Evolutionary conservation across 2,797 vertebrate genomes (phyloP), one percentile per base, ranked within the genome.

Genomic region (Esox masquinongy): DNA sequence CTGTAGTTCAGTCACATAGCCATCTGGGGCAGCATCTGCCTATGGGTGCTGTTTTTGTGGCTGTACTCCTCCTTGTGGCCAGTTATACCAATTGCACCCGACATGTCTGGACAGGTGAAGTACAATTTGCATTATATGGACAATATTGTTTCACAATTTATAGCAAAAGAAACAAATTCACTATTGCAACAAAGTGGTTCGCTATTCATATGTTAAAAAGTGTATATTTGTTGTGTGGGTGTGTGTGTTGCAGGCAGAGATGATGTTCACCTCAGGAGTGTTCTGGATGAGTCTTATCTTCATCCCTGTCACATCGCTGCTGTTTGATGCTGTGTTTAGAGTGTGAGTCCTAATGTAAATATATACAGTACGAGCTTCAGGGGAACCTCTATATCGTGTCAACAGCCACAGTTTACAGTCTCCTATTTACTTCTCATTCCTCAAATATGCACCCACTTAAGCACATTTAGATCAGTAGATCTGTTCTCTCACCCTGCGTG

Each of bases 91-190:
- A 92, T 99, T 91, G 98, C 98, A 83, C 97, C 98, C 0, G 97
- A 99, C 89, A 99, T 99, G 97, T 99, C 97, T 64, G 98, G 98
- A 94, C 95, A 99, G 97, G 98, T 99, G 97, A 94, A 47, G 56
- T 61, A 24, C n/a, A 26, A 26, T 61, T 9, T 61, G n/a, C 56
- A 26, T 61, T 14, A 9, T 3, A n/a, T 4, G 56, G 22, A 24
- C 19, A n/a, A 56, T n/a, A 8, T 8, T 59, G 56, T 22, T 24
- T 22, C 22, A 59, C 22, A 59, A 59, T 24, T 24, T 24, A 22
- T 22, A 22, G 17, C 56, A 59, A 22, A 47, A 11, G 56, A 59
- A 22, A 6, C 56, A 11, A 59, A 24, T n/a, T 12, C 22, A 59
- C 7, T 9, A 43, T 47, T 14, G 43, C 43, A 47, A 47, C 43